Conservation (phyloP, 2,888 invertebrate genomes). For the Acleris cristana region DNA sequence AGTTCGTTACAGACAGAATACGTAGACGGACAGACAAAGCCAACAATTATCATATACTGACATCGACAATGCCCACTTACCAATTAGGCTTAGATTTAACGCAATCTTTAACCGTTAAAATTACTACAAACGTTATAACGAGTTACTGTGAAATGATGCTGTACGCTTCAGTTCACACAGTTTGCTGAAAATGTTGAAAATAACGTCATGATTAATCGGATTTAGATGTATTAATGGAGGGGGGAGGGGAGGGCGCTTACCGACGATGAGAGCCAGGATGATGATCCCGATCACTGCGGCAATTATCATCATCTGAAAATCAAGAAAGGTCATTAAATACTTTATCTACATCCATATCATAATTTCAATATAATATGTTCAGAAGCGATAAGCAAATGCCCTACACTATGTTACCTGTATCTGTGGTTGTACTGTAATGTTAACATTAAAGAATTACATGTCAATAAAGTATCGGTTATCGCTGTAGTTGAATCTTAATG, state of each 20-base stretch:
- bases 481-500: too few species aligned
- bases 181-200: slow-evolving; percentile 81
- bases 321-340: slow-evolving; percentile 17
- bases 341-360: not conserved
- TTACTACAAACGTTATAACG: slow-evolving; percentile 70
- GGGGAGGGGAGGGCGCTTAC: slow-evolving; percentile 81
- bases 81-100: slow-evolving; percentile 67
- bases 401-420: too few species aligned
- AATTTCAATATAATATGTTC: too few species aligned
- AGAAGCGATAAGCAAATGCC: too few species aligned
- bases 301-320: slow-evolving; percentile 93
- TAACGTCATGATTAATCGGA: slow-evolving; percentile 71
- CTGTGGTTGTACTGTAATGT: too few species aligned
- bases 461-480: too few species aligned
- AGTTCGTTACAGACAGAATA: slow-evolving; percentile 55
- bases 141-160: slow-evolving; percentile 75
- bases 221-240: slow-evolving; percentile 19
- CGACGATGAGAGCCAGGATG: slow-evolving; percentile 93
- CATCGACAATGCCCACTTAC: slow-evolving; percentile 76
- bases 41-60: slow-evolving; percentile 62
- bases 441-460: too few species aligned
- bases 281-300: slow-evolving; percentile 93
- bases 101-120: slow-evolving; percentile 67
- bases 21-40: slow-evolving; percentile 73
- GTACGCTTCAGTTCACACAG: slow-evolving; percentile 78